Evolutionary conservation across 2,888 invertebrate species (phyloP).

Genomic region (Archips xylosteana): DNA sequence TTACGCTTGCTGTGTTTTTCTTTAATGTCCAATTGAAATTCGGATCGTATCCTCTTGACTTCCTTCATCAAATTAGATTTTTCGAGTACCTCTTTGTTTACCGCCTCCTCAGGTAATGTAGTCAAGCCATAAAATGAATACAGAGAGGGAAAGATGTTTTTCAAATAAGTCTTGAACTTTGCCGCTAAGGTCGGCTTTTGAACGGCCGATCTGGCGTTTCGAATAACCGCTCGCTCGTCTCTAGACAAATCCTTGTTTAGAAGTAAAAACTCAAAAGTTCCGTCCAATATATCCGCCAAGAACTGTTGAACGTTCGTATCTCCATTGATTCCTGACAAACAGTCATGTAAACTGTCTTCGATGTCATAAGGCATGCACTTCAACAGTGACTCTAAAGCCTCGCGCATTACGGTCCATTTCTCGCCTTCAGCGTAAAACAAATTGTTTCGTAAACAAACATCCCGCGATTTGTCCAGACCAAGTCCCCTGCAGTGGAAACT

Average conservation of each 20-base stretch:
- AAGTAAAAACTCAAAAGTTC: slow-evolving; percentile 75
- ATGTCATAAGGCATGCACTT: slow-evolving; percentile 63
- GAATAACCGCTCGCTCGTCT: slow-evolving; percentile 59
- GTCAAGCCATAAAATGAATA: slow-evolving; percentile 66
- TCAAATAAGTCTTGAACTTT: slow-evolving; percentile 73
- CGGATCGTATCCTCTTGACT: slow-evolving; percentile 60
- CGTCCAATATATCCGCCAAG: slow-evolving; percentile 79
- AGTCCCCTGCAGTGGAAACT: slow-evolving; percentile 81
- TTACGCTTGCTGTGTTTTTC: slow-evolving; percentile 57
- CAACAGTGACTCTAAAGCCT: slow-evolving; percentile 71
- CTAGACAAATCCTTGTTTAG: slow-evolving; percentile 60
- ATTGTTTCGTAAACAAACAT: slow-evolving; percentile 84
- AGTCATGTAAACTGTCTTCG: slow-evolving; percentile 73
- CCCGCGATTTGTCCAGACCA: slow-evolving; percentile 81
- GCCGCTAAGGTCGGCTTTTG: slow-evolving; percentile 62
- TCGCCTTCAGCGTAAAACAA: slow-evolving; percentile 80
- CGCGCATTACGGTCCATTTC: slow-evolving; percentile 76
- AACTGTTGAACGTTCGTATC: slow-evolving; percentile 79
- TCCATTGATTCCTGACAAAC: slow-evolving; percentile 82
- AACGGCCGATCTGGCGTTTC: slow-evolving; percentile 60
- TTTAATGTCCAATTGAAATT: slow-evolving; percentile 61
- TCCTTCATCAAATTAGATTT: slow-evolving; percentile 64
- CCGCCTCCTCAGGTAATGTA: slow-evolving; percentile 60
- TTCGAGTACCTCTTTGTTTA: slow-evolving; percentile 55
- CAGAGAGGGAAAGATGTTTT: slow-evolving; percentile 75